phyloP scores from a whole-genome alignment of 2,888 invertebrate species.

The Drosophila pseudotakahashii region DNA sequence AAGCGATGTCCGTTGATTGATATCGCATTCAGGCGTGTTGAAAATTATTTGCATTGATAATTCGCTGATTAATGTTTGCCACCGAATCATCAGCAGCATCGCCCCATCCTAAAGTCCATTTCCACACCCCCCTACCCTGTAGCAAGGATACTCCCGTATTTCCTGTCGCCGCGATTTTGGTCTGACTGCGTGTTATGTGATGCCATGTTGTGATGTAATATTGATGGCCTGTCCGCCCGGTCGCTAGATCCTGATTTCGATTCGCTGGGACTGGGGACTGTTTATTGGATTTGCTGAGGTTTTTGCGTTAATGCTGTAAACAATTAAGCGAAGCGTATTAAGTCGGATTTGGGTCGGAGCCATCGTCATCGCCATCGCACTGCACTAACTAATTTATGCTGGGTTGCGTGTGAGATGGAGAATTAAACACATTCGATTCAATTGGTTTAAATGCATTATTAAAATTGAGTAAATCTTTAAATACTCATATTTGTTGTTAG shows the following conservation, averaged over 20 bases:
- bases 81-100: conserved; percentile 51
- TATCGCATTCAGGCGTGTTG: conserved; percentile 80
- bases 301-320: conserved; percentile 80
- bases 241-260: conserved; percentile 26
- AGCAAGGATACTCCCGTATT: conserved; percentile 15
- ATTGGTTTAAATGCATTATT: conserved; percentile 17
- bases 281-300: conserved; percentile 77
- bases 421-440: conserved; percentile 1
- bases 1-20: conserved; percentile 80
- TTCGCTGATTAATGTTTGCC: conserved; percentile 81
- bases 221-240: conserved; percentile 55
- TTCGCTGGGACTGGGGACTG: conserved; percentile 36
- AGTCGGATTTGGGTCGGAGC: conserved; percentile 69
- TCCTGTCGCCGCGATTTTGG: conserved; percentile 70
- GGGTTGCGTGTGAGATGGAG: conserved; percentile 1
- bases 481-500: too few species aligned
- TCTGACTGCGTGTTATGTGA: conserved; percentile 51
- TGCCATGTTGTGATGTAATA: conserved; percentile 55
- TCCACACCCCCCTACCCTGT: background rate
- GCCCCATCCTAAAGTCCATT: background rate
- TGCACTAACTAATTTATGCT: conserved; percentile 70
- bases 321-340: conserved; percentile 80
- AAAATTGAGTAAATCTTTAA: background rate
- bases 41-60: conserved; percentile 82
- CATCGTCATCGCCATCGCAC: conserved; percentile 11